Evolutionary conservation across 2,888 invertebrate species (phyloP).

Genomic region (Antitype chi): DNA sequence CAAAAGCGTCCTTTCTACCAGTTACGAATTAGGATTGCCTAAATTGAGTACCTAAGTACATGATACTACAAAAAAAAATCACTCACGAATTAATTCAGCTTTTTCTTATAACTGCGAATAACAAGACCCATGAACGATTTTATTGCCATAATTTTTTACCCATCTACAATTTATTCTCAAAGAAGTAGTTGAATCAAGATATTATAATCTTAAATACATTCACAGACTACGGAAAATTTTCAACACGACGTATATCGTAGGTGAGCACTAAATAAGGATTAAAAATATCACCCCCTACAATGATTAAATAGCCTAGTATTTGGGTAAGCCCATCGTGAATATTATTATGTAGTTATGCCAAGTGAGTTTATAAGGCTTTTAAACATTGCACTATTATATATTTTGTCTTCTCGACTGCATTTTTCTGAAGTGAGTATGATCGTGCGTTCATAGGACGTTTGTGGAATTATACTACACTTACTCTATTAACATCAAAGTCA

Average conservation of each 20-base stretch:
- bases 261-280: neutral
- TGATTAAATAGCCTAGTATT: neutral
- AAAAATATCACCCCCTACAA: neutral
- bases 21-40: neutral
- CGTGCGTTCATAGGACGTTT: no score
- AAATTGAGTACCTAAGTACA: neutral
- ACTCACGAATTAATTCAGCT: accelerated
- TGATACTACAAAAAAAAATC: neutral
- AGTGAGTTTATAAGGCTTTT: no score
- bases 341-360: neutral
- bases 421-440: no score
- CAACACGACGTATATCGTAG: neutral
- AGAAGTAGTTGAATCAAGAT: neutral
- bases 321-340: neutral
- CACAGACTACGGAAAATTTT: neutral
- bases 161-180: neutral
- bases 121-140: neutral
- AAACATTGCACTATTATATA: no score
- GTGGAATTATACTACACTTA: neutral
- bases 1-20: neutral
- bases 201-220: neutral
- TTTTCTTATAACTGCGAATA: neutral
- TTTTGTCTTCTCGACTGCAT: no score
- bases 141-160: neutral
- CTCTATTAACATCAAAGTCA: constrained; percentile 70